Evolutionary conservation across 1,140 invertebrate genomes (phyloP).

Genomic region (Drosophila ironensis): DNA sequence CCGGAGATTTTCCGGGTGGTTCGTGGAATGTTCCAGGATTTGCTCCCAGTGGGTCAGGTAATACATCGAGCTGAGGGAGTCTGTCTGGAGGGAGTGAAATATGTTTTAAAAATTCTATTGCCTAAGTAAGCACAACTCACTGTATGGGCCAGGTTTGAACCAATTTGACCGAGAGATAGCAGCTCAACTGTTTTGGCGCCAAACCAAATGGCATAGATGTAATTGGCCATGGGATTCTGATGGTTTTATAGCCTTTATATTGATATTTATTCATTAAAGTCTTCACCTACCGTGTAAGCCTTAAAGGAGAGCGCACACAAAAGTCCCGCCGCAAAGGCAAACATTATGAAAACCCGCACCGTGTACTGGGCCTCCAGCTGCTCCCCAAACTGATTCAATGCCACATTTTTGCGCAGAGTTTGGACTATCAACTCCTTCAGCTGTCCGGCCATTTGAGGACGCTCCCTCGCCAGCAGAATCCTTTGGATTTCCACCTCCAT

Average conservation of each 20-base stretch:
- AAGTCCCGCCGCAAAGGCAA: conserved; percentile 53
- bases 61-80: conserved; percentile 54
- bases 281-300: conserved; percentile 53
- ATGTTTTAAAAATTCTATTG: not conserved
- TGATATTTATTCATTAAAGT: not conserved
- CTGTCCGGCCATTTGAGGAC: conserved; percentile 34
- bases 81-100: conserved; percentile 26
- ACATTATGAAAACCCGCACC: conserved; percentile 62
- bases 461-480: conserved; percentile 16
- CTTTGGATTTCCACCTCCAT: conserved; percentile 15
- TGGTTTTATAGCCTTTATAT: not conserved
- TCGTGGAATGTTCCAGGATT: conserved; percentile 46
- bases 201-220: conserved; percentile 66
- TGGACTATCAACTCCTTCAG: conserved; percentile 26
- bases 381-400: conserved; percentile 45
- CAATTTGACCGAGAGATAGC: conserved; percentile 49
- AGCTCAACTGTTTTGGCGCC: conserved; percentile 56
- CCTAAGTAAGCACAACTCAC: conserved; percentile 3
- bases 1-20: conserved; percentile 51
- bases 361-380: conserved; percentile 60
- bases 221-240: conserved; percentile 58
- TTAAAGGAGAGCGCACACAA: conserved; percentile 70
- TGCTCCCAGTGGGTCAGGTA: conserved; percentile 64
- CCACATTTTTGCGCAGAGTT: conserved; percentile 47
- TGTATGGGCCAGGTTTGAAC: conserved; percentile 43